Evolutionary conservation across 2,888 invertebrate genomes (phyloP), one percentile per base, ranked within the genome.

Genomic region (Eupithecia dodoneata): DNA sequence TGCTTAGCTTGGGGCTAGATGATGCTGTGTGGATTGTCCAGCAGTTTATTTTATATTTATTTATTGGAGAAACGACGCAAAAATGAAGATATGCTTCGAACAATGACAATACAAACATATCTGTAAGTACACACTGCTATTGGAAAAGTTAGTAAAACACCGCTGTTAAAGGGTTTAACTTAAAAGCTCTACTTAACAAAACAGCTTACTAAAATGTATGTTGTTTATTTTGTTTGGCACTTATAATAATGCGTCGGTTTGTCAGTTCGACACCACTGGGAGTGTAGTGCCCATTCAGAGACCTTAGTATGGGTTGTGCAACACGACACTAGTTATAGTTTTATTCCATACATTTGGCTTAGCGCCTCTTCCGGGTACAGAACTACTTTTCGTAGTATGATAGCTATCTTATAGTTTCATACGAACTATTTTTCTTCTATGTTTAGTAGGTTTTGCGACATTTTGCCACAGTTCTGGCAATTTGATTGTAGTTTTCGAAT

Each of bases 261-360:
- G 49, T 71, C 71, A 71, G 55, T 59, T 59, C 55, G 41, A 41
- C 30, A 63, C 55, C 18, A 10, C 63, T 63, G 45, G 41, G 45
- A 70, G 66, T 63, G 47, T 76, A 72, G 71, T 70, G 74, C 75
- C 75, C 55, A 55, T 55, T 55, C n/a, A n/a, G 55, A 55, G 55
- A 5, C 6, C 6, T 15, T 2, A 52, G 52, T n/a, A 55, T 55
- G 55, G 7, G 55, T 15, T 55, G 4, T 55, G 55, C 55, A 55
- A 2, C 7, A n/a, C n/a, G n/a, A 55, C 7, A n/a, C 30, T 7
- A n/a, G n/a, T 55, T 55, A 7, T n/a, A n/a, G 55, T 55, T 52
- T 2, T 7, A 2, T 52, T 52, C 52, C 4, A 4, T 52, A 52
- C 4, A 15, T 52, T 52, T 52, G 49, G 52, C 15, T 1, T 4